Conservation (phyloP, 2,113 vertebrate genomes). For the Pomatorhinus ruficollis region DNA sequence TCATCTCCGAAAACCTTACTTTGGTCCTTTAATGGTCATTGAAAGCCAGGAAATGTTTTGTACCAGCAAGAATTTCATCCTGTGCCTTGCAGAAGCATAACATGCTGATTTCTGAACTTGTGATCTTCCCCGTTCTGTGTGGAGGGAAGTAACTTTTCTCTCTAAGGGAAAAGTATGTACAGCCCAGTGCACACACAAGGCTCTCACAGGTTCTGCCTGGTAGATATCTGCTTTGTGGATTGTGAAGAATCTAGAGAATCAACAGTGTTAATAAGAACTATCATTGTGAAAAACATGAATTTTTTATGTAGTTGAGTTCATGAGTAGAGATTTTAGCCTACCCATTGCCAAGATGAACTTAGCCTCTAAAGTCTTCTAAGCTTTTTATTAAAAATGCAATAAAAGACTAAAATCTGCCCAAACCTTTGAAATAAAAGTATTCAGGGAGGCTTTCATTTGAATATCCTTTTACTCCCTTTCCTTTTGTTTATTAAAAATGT, state of each 20-base stretch:
- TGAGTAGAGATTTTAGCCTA: background rate
- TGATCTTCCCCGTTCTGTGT: background rate
- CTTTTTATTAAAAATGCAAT: constrained; percentile 45
- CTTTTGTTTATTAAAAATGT: background rate
- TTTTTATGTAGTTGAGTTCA: background rate
- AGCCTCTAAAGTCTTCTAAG: background rate
- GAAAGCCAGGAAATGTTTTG: background rate
- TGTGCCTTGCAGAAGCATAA: background rate
- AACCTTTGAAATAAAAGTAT: constrained; percentile 24
- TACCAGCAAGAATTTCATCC: background rate
- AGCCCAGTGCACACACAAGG: background rate
- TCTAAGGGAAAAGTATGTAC: background rate
- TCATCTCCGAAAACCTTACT: background rate
- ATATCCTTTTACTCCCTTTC: background rate
- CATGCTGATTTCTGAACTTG: background rate
- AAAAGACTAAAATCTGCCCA: constrained; percentile 39
- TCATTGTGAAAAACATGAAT: background rate
- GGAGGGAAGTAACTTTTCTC: background rate
- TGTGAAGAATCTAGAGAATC: background rate
- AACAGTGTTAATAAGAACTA: background rate
- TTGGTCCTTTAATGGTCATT: background rate
- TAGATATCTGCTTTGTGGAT: background rate
- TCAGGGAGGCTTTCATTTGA: constrained; percentile 22
- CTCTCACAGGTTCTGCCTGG: background rate
- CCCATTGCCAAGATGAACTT: background rate